Conservation (phyloP, 2,888 invertebrate species). For the Oligia strigilis region DNA sequence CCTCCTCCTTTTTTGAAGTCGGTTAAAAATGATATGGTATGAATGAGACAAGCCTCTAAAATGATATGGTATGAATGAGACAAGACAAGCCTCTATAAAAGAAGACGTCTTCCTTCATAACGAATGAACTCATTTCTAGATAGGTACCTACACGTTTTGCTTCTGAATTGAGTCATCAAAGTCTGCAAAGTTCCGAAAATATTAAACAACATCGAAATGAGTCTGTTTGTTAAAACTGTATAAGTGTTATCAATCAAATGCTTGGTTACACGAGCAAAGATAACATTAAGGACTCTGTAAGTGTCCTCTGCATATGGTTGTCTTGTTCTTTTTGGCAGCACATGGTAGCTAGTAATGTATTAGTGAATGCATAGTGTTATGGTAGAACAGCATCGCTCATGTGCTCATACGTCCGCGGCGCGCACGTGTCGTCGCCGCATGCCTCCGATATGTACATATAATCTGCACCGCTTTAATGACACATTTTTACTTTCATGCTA, state of each 20-base stretch:
- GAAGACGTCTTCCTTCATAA: neutral
- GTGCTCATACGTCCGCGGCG: constrained; percentile 32
- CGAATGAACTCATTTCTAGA: neutral
- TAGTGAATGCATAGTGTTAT: neutral
- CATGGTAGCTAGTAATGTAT: neutral
- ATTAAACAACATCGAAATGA: neutral
- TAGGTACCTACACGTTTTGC: neutral
- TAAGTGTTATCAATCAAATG: neutral
- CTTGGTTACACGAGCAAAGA: neutral
- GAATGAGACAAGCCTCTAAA: neutral
- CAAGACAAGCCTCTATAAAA: neutral
- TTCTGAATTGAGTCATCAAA: constrained; percentile 5
- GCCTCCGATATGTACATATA: constrained; percentile 31
- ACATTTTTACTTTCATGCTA: constrained; percentile 61
- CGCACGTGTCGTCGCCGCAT: constrained; percentile 57
- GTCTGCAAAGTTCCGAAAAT: neutral
- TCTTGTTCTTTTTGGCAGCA: neutral
- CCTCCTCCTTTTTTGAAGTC: too few relatives aligned
- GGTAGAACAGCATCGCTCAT: constrained; percentile 12
- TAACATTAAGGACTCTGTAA: neutral
- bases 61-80: neutral
- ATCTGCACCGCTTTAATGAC: constrained; percentile 48
- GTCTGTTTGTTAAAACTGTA: neutral
- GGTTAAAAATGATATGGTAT: too few relatives aligned
- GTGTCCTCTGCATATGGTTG: neutral